phyloP scores from a whole-genome alignment of 2,113 vertebrate genomes.

The Tetraodon nigroviridis region DNA sequence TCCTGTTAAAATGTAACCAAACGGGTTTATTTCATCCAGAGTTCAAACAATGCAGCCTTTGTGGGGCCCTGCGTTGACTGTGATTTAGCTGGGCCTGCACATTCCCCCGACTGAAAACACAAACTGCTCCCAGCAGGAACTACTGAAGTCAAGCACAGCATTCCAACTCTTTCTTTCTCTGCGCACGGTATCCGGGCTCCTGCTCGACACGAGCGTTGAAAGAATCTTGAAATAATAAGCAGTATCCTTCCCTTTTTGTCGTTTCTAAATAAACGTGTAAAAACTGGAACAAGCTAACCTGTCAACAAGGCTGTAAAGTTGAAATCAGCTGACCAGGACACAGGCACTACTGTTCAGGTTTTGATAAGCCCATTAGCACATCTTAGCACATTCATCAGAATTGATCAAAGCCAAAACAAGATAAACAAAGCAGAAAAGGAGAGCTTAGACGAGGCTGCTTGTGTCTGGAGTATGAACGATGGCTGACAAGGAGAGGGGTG shows the following conservation, averaged over 20 bases:
- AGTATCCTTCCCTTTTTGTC: slow-evolving; percentile 13
- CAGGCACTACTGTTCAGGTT: not conserved
- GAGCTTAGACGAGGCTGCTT: not conserved
- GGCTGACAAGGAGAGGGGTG: slow-evolving; percentile 31
- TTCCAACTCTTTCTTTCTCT: slow-evolving; percentile 26
- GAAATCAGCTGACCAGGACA: slow-evolving; percentile 36
- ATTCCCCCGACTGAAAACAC: slow-evolving; percentile 61
- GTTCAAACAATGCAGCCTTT: slow-evolving; percentile 68
- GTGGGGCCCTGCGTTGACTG: slow-evolving; percentile 41
- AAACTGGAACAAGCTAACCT: slow-evolving; percentile 17
- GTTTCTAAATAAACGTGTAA: slow-evolving; percentile 24
- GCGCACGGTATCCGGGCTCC: not conserved
- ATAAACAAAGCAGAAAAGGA: slow-evolving; percentile 54
- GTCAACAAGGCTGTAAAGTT: slow-evolving; percentile 49
- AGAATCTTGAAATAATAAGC: slow-evolving; percentile 19
- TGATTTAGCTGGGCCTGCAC: slow-evolving; percentile 54
- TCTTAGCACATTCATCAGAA: slow-evolving; percentile 31
- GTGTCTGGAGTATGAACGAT: slow-evolving; percentile 25
- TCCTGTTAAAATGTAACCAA: slow-evolving; percentile 56
- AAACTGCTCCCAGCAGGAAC: slow-evolving; percentile 43
- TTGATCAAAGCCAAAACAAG: slow-evolving; percentile 51
- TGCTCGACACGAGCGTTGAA: slow-evolving; percentile 9
- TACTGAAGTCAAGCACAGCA: slow-evolving; percentile 41
- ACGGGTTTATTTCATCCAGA: slow-evolving; percentile 52
- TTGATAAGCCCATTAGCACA: slow-evolving; percentile 21